Conservation (phyloP, 2,888 invertebrate species). For the Drosophila aldrichi region DNA sequence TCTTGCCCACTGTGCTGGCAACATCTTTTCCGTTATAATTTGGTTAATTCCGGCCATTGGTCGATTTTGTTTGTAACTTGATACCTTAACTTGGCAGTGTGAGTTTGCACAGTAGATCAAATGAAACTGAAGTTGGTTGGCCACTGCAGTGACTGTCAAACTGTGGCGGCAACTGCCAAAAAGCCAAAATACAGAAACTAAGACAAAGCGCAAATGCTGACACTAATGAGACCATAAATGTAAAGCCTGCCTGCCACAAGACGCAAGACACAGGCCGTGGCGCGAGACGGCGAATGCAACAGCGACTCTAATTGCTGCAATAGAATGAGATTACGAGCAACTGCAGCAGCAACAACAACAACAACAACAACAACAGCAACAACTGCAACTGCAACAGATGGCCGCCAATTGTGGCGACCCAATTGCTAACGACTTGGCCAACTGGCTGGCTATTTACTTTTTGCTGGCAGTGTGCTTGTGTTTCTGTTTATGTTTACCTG, state of each 20-base stretch:
- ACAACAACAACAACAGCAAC: not conserved
- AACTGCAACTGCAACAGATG: conserved; percentile 63
- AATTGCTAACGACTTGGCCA: conserved; percentile 65
- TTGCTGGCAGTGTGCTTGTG: conserved; percentile 55
- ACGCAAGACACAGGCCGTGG: conserved; percentile 39
- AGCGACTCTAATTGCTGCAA: conserved; percentile 74
- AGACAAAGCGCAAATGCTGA: conserved; percentile 50
- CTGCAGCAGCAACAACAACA: conserved; percentile 27
- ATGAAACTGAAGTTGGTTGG: conserved; percentile 14
- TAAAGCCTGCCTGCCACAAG: conserved; percentile 51
- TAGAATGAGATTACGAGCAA: conserved; percentile 70
- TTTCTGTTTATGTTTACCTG: conserved; percentile 64
- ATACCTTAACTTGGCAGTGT: conserved; percentile 51
- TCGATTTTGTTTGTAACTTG: conserved; percentile 43
- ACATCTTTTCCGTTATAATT: conserved; percentile 53
- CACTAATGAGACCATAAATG: conserved; percentile 76
- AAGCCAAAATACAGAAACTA: conserved; percentile 16
- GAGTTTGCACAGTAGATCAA: conserved; percentile 29
- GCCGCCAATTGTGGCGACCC: conserved; percentile 71
- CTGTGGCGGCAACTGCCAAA: conserved; percentile 44
- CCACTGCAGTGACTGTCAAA: conserved; percentile 13
- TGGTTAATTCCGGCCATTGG: conserved; percentile 7
- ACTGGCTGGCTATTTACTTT: conserved; percentile 69
- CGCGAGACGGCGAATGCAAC: conserved; percentile 45
- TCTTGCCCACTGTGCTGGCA: conserved; percentile 37